These are phyloP conservation scores for Cisticola juncidis DNA, from an alignment of 2,113 vertebrate genomes.

Conservation along the genomic window DNA sequence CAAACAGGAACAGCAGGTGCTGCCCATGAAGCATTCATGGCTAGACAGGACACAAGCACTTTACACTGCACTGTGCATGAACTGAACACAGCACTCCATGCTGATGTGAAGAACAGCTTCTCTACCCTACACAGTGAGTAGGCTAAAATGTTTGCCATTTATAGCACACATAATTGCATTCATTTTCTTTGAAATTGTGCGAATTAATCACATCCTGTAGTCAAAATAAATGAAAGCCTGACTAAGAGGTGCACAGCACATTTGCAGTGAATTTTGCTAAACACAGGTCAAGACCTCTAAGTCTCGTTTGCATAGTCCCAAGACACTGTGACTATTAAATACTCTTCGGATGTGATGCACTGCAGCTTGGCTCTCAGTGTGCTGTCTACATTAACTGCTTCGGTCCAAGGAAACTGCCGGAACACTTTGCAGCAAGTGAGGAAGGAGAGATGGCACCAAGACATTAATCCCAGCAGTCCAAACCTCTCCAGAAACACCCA, in stretches of 20 bases:
- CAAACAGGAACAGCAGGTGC: background rate
- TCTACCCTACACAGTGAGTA: background rate
- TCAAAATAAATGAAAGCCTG: background rate
- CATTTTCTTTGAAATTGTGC: background rate
- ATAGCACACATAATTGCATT: background rate
- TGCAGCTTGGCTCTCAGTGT: background rate
- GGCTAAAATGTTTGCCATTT: background rate
- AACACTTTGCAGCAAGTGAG: background rate
- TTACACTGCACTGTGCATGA: fast-evolving
- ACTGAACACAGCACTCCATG: background rate
- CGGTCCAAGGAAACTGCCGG: background rate
- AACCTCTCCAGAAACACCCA: background rate
- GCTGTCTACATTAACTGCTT: background rate
- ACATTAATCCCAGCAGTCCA: background rate
- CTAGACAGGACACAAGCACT: background rate
- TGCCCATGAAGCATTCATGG: fast-evolving
- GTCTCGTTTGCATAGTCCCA: background rate
- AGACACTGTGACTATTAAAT: background rate
- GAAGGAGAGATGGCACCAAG: background rate
- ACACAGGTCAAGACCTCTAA: background rate
- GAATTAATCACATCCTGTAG: background rate
- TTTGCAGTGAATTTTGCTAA: background rate
- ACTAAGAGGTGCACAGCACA: background rate
- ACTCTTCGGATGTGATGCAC: background rate
- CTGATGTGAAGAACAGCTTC: background rate